phyloP scores from a whole-genome alignment of 2,797 vertebrate genomes.

The Dermochelys coriacea region DNA sequence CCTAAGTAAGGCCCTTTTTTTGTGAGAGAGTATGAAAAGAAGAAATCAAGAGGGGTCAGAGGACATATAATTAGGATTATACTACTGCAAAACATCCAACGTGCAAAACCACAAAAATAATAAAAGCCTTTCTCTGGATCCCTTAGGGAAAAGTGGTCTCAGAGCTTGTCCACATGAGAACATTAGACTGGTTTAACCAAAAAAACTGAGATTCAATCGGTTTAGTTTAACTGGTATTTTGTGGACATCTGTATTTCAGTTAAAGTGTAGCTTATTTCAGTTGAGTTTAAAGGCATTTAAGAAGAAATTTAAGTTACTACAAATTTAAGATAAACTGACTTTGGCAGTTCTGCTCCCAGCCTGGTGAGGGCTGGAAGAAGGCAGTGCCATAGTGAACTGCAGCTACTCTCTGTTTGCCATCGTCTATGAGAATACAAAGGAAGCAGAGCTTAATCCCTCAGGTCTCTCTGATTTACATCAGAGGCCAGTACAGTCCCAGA shows the following conservation, averaged over 20 bases:
- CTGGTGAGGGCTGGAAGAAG: background rate
- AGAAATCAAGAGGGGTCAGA: background rate
- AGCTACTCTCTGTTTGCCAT: background rate
- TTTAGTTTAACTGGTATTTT: background rate
- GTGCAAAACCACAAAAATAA: rapidly evolving
- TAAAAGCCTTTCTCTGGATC: background rate
- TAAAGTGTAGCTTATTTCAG: background rate
- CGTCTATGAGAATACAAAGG: background rate
- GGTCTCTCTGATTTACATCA: background rate
- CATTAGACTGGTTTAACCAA: background rate
- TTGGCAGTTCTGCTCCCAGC: background rate
- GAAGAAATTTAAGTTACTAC: background rate
- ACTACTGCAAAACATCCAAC: background rate
- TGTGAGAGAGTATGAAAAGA: background rate
- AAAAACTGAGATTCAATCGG: background rate
- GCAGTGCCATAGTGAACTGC: background rate
- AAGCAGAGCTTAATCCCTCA: background rate
- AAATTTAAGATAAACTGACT: background rate
- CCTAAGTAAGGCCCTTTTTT: background rate
- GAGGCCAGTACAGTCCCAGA: background rate
- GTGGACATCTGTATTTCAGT: background rate
- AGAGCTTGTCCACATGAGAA: background rate
- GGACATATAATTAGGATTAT: background rate
- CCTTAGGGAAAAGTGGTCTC: background rate
- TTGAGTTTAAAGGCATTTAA: background rate